These are phyloP conservation scores for Apogon hyalosoma DNA, from an alignment of 2,797 vertebrate genomes.

Conservation along the genomic window DNA sequence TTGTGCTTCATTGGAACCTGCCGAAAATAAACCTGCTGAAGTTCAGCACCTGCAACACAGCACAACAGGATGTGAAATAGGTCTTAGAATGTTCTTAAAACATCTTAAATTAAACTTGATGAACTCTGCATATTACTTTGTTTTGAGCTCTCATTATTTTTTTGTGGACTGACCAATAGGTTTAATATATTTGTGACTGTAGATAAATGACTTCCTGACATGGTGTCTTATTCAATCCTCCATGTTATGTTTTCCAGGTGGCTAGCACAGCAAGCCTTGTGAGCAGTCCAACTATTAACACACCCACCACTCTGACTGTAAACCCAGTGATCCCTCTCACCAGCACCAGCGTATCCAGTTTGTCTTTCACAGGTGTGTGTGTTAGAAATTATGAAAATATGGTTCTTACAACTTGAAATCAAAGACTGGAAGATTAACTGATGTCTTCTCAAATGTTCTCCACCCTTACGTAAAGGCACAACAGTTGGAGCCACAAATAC, in stretches of 20 bases:
- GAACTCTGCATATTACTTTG: no score
- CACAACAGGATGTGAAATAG: no score
- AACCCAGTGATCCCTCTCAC: conserved; percentile 95
- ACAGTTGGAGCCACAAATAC: conserved; percentile 89
- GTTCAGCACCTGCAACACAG: no score
- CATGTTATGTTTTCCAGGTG: conserved; percentile 82
- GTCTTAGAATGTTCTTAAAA: no score
- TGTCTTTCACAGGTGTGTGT: conserved; percentile 91
- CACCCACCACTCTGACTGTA: conserved; percentile 95
- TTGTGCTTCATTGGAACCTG: no score
- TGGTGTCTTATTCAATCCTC: neutral
- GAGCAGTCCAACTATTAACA: conserved; percentile 89
- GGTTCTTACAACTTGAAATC: neutral
- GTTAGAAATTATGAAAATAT: neutral
- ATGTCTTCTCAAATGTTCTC: neutral
- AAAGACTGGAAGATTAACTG: neutral
- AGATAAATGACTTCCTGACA: neutral
- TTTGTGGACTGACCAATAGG: no score
- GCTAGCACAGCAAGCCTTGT: conserved; percentile 98
- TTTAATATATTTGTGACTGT: neutral
- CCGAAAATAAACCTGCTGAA: no score
- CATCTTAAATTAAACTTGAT: no score
- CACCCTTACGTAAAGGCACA: conserved; percentile 82
- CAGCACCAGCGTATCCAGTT: conserved; percentile 90
- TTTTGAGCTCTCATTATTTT: no score